Evolutionary conservation across 2,797 vertebrate species (phyloP), one percentile per base, ranked within the genome.

Genomic region (Spea hammondii): DNA sequence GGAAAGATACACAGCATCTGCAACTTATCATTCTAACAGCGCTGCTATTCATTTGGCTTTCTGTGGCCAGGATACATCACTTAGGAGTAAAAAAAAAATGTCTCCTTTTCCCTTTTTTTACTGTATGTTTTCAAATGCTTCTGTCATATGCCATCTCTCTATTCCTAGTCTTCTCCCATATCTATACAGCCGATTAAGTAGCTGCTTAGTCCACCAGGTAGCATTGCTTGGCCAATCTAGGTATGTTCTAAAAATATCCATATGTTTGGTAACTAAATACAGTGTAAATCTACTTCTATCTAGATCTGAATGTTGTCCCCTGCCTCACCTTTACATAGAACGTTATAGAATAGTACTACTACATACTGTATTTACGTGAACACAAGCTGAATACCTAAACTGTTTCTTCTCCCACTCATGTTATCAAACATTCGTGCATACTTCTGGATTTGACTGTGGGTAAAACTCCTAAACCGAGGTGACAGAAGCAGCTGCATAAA

Each of bases 401-500:
- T 87, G 82, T 89, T 90, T 89, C 87, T 83, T 87, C 80, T 67
- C 54, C 83, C 79, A 69, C 88, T 86, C 85, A 88, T 88, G 84
- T 84, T 86, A 88, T 87, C 86, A 85, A 88, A 85, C 86, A 86
- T 89, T 72, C 71, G 47, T 62, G 85, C 84, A 14, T 73, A 83
- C 78, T 84, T 89, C 89, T 89, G 86, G 87, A 87, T 81, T 89
- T 87, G 9, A 72, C 85, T 83, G 88, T 89, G 90, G 88, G 86
- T 89, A 79, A 83, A 82, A 89, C 72, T 85, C 89, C 90, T 91
- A 88, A 91, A 90, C 85, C 90, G 86, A 89, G 86, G 84, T 85
- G 78, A 88, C 81, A 87, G 77, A 69, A 86, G 87, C 91, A 91
- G 88, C 90, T 92, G 90, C 85, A 84, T 91, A 90, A 91, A 91